Evolutionary conservation across 2,888 invertebrate genomes (phyloP).

Genomic region (Lysandra coridon): DNA sequence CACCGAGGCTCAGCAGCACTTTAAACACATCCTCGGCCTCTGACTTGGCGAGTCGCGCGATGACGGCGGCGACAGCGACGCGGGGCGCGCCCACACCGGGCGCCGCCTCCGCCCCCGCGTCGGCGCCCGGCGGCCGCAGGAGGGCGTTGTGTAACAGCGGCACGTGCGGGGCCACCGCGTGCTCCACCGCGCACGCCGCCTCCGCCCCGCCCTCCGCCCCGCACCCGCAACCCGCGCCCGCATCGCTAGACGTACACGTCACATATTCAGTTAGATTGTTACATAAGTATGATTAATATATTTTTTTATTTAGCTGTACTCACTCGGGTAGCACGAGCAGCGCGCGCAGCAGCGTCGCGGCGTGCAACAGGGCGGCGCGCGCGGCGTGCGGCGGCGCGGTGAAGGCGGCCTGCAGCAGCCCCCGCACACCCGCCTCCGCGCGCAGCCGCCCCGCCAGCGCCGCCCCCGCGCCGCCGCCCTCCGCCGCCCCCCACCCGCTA

Average conservation of each 20-base stretch:
- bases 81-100: slow-evolving; percentile 84
- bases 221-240: slow-evolving; percentile 5
- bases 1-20: slow-evolving; percentile 81
- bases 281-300: no score
- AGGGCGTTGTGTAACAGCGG: slow-evolving; percentile 72
- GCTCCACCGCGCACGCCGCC: slow-evolving; percentile 64
- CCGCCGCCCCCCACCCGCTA: neutral
- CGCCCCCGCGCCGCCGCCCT: slow-evolving; percentile 37
- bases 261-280: no score
- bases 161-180: slow-evolving; percentile 68
- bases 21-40: slow-evolving; percentile 86
- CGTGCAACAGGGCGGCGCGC: slow-evolving; percentile 88
- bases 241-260: neutral
- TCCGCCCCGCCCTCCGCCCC: slow-evolving; percentile 21
- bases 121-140: slow-evolving; percentile 48
- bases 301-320: neutral
- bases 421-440: slow-evolving; percentile 48
- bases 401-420: slow-evolving; percentile 87
- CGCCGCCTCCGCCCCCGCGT: slow-evolving; percentile 54
- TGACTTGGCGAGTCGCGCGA: slow-evolving; percentile 85
- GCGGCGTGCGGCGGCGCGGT: slow-evolving; percentile 75
- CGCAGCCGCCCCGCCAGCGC: slow-evolving; percentile 41
- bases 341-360: slow-evolving; percentile 87
- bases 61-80: slow-evolving; percentile 86
- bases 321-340: slow-evolving; percentile 66